These are phyloP conservation scores for Diuraphis noxia DNA, from an alignment of 1,140 invertebrate species.

Conservation along the genomic window DNA sequence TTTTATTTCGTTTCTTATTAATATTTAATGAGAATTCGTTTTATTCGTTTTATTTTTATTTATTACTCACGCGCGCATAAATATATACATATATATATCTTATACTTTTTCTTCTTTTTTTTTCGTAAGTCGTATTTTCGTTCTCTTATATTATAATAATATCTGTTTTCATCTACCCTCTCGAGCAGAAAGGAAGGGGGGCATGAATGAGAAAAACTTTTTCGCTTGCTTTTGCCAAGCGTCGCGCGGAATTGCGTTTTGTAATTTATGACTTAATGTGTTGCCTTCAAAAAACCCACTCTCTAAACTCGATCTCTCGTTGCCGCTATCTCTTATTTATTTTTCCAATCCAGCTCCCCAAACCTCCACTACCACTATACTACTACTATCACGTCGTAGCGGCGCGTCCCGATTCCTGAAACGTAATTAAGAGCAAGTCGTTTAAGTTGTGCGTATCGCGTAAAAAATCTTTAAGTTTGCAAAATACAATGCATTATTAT, in stretches of 20 bases:
- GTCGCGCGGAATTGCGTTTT: slow-evolving; percentile 46
- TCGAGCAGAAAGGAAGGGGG: background rate
- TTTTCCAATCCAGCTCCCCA: slow-evolving; percentile 45
- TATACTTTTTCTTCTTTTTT: background rate
- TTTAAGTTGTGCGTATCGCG: slow-evolving; percentile 42
- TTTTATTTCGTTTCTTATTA: slow-evolving; percentile 43
- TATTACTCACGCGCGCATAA: background rate
- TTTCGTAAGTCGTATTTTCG: slow-evolving; percentile 19
- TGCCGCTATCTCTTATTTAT: slow-evolving; percentile 43
- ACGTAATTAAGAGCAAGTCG: slow-evolving; percentile 48
- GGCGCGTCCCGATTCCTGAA: slow-evolving; percentile 20
- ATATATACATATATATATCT: slow-evolving; percentile 1
- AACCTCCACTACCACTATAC: slow-evolving; percentile 2
- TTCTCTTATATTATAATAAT: slow-evolving; percentile 49
- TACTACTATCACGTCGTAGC: background rate
- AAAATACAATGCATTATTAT: slow-evolving; percentile 39
- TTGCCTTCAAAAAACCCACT: slow-evolving; percentile 46
- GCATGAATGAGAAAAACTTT: slow-evolving; percentile 42
- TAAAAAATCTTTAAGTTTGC: slow-evolving; percentile 27
- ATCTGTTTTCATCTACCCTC: slow-evolving; percentile 43
- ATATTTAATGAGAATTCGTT: slow-evolving; percentile 50
- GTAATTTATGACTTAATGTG: slow-evolving; percentile 50
- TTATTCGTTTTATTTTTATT: slow-evolving; percentile 42
- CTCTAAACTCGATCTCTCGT: slow-evolving; percentile 34
- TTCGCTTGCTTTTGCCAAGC: slow-evolving; percentile 48